Evolutionary conservation across 2,113 vertebrate genomes (phyloP).

Genomic region (Boulengeromyrus knoepffleri): DNA sequence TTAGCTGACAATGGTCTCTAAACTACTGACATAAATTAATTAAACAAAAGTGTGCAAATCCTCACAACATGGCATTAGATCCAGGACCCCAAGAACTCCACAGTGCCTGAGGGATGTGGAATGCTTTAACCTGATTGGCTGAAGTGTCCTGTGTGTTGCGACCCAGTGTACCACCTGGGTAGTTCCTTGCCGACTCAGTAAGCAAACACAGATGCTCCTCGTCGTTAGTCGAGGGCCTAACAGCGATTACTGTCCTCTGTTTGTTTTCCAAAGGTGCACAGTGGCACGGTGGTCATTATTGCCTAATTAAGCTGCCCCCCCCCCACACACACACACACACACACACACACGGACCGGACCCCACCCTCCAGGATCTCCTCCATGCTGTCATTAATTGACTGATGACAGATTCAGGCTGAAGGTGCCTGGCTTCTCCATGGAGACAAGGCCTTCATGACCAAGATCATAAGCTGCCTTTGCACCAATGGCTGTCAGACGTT

Average conservation of each 20-base stretch:
- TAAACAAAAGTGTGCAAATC: not conserved
- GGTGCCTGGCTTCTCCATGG: not conserved
- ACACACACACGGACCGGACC: not conserved
- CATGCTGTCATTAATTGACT: not conserved
- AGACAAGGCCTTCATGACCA: not conserved
- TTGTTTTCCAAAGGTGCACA: slow-evolving; percentile 3
- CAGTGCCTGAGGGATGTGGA: not conserved
- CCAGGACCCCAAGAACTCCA: not conserved
- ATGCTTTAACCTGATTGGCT: not conserved
- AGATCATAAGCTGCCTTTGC: not conserved
- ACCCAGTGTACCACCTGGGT: not conserved
- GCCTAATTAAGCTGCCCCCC: slow-evolving; percentile 2
- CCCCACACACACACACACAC: not conserved
- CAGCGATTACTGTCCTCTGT: slow-evolving; percentile 14
- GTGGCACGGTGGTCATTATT: not conserved
- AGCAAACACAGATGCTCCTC: slow-evolving; percentile 8
- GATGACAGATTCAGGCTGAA: slow-evolving; percentile 9
- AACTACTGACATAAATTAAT: not conserved
- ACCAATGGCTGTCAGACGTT: not conserved
- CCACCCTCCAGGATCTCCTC: not conserved
- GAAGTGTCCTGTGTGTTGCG: not conserved
- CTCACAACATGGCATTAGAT: not conserved
- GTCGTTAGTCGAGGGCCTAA: slow-evolving; percentile 7
- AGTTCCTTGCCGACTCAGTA: too few species aligned
- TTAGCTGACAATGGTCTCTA: not conserved